Evolutionary conservation across 2,797 vertebrate genomes (phyloP), one percentile per base, ranked within the genome.

Genomic region (Phataginus tetradactyla): DNA sequence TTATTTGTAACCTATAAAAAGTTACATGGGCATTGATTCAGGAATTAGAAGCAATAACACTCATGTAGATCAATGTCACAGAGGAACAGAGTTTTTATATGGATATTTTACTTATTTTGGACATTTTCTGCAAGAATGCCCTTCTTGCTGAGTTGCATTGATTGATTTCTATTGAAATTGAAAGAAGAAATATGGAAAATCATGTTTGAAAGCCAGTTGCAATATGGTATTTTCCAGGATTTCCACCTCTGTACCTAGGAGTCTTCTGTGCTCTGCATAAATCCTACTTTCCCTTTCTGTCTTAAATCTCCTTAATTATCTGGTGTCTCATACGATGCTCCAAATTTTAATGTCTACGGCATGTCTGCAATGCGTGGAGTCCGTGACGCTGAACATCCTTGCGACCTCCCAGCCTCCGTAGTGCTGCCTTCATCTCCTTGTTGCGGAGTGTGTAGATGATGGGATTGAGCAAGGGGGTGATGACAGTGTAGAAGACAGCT

Each of bases 361-460:
- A 37, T 29, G 7, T 86, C 25, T 85, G 23, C 0, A 4, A 55
- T 51, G 18, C 37, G 5, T 39, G 29, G 7, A 29, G 25, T 97
- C 90, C 95, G 11, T 14, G 94, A 57, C 34, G 1, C 20, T 74
- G 39, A 5, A 59, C 21, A 17, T 86, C 59, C 29, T 86, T 97
- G 64, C 57, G 12, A 4, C 63, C 72, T 13, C 75, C 89, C 63
- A 98, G 72, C 20, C 93, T 96, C 66, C 74, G 1, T 10, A 98
- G 29, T 7, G 97, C 97, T 0, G 84, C 84, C 77, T 97, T 98
- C 92, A 98, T 98, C 66, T 98, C 98, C 83, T 98, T 97, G 95
- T 98, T 98, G 32, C 95, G 95, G 42, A 98, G 96, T 0, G 97
- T 98, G 37, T 98, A 98, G 92, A 98, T 98, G 75, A 98, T 92